phyloP scores from a whole-genome alignment of 1,140 invertebrate species.

The Cecropterus lyciades region DNA sequence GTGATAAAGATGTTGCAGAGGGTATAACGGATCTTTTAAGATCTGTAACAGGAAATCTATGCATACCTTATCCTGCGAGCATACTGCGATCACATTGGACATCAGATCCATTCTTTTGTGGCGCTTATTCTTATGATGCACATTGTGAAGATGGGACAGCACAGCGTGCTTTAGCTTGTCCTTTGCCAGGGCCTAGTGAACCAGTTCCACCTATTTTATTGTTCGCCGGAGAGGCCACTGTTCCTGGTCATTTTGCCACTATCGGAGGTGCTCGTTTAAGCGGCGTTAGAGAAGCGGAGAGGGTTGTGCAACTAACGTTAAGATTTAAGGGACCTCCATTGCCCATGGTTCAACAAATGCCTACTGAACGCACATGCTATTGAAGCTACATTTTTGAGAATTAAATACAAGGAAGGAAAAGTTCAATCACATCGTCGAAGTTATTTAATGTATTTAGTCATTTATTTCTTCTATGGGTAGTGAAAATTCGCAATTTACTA shows the following conservation, averaged over 20 bases:
- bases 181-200: conserved; percentile 85
- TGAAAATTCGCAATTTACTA: too few relatives aligned
- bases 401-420: too few relatives aligned
- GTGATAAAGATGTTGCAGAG: conserved; percentile 87
- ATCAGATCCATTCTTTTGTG: conserved; percentile 86
- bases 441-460: too few relatives aligned
- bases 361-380: conserved; percentile 14
- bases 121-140: conserved; percentile 87
- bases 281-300: conserved; percentile 88
- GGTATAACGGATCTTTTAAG: conserved; percentile 86
- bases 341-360: conserved; percentile 27
- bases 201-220: conserved; percentile 84
- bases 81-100: conserved; percentile 88
- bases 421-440: too few relatives aligned
- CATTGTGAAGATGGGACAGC: conserved; percentile 79
- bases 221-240: conserved; percentile 94
- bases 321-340: conserved; percentile 84
- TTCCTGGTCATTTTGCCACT: conserved; percentile 85
- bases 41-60: conserved; percentile 85
- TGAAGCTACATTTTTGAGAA: background rate
- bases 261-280: conserved; percentile 89
- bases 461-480: too few relatives aligned
- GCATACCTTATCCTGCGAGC: conserved; percentile 86
- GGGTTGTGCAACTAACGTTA: conserved; percentile 87
- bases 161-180: conserved; percentile 86